Evolutionary conservation across 1,140 invertebrate genomes (phyloP), one percentile per base, ranked within the genome.

Genomic region (Aphidius ervi): DNA sequence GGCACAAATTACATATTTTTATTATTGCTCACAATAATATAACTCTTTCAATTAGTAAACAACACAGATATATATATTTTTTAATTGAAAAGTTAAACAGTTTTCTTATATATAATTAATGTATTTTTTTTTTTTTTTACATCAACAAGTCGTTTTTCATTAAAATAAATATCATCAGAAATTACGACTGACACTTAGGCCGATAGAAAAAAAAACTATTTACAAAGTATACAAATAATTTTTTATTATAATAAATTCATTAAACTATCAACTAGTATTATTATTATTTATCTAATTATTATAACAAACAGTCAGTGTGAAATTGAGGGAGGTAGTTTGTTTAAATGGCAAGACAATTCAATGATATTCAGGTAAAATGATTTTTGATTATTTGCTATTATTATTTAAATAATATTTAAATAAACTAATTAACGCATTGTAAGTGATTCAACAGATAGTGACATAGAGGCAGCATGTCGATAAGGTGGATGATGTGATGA

Each of bases 371-470:
- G 46, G 41, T 43, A 49, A 42, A 3, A 20, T 9, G 37, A 23
- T 40, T n/a, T 42, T 50, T 42, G 39, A 41, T 46, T 16, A 42
- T 4, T 58, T 52, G 16, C 4, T 48, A 6, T 54, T 45, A n/a
- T 53, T 46, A 23, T 9, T 37, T 52, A 52, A 43, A 39, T 20
- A 9, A n/a, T 6, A 23, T 41, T 58, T 42, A 59, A 1, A 4
- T 31, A 31, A 2, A 31, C 4, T 31, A 31, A 42, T 56, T 67
- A 77, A 67, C 67, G 74, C 8, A 78, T 63, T 52, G 75, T 74
- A 31, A 81, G 65, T 10, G 79, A 81, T 46, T 81, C 79, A 46
- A 80, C 79, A 43, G 79, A 81, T 3, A 81, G 72, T 23, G 79
- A 80, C 64, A 79, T 74, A 37, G 77, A 78, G 9, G 75, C 68